Conservation (phyloP, 2,797 vertebrate genomes). For the Clarias fuscus region DNA sequence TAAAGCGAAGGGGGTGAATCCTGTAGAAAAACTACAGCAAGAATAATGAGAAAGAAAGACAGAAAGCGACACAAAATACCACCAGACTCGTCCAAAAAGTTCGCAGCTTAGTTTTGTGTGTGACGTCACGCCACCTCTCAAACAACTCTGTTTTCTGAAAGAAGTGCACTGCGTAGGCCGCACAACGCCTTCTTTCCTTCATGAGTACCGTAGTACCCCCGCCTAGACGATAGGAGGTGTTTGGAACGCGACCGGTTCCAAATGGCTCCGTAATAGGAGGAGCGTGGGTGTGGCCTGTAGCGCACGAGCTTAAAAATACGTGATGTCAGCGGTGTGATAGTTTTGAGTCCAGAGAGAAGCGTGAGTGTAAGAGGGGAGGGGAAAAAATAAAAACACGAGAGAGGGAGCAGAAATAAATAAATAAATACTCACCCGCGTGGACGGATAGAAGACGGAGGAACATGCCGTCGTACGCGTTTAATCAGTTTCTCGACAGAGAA, state of each 20-base stretch:
- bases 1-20: background rate
- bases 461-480: slow-evolving; percentile 64
- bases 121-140: background rate
- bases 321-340: slow-evolving; percentile 23
- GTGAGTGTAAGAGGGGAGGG: background rate
- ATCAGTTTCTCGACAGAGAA: slow-evolving; percentile 61
- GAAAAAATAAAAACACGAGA: background rate
- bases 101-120: background rate
- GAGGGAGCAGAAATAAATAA: background rate
- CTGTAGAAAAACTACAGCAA: background rate
- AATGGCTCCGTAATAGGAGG: slow-evolving; percentile 31
- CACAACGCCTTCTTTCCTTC: background rate
- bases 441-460: slow-evolving; percentile 25
- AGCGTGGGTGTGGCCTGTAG: slow-evolving; percentile 48
- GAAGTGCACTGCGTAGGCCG: background rate
- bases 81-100: background rate
- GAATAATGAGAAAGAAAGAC: background rate
- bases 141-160: background rate
- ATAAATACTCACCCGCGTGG: background rate
- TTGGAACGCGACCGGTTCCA: background rate
- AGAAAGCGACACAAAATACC: background rate
- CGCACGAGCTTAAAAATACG: slow-evolving; percentile 60
- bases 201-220: background rate
- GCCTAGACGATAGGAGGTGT: background rate
- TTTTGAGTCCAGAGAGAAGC: background rate